A percentile compares a stretch with the other conserved stretches of the same genome.
Evolutionary conservation across 35 echinoderm and acorn worm species (phyloP).

Genomic region (Acanthaster planci): DNA sequence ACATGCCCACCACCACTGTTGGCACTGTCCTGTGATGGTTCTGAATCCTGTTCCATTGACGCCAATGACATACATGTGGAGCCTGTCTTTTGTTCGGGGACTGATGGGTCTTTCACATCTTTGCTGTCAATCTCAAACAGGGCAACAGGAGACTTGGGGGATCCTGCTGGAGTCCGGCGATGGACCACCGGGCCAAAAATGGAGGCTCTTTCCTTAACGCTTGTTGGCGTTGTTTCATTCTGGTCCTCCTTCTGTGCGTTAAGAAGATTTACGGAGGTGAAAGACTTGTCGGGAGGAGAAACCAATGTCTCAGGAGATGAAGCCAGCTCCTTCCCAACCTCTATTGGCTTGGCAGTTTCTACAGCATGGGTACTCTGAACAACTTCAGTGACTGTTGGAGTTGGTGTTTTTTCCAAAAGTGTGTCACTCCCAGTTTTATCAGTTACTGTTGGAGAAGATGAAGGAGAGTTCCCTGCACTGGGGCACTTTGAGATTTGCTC

Average conservation of each 20-base stretch:
- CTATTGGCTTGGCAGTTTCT: neutral
- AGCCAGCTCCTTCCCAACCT: neutral
- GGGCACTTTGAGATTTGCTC: constrained; percentile 55
- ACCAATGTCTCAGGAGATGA: neutral
- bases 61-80: neutral
- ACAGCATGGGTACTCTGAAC: constrained; percentile 9
- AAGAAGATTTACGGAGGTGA: neutral
- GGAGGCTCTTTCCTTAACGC: constrained; percentile 39
- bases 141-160: constrained; percentile 32
- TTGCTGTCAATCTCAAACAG: neutral
- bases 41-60: neutral
- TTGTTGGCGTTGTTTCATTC: neutral
- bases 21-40: constrained; percentile 24
- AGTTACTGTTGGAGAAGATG: neutral
- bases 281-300: neutral
- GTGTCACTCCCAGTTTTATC: neutral
- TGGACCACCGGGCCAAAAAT: constrained; percentile 27
- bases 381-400: neutral
- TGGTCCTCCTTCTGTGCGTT: neutral
- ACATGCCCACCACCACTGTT: neutral
- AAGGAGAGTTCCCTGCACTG: constrained; percentile 21
- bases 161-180: neutral
- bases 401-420: constrained; percentile 14
- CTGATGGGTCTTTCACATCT: neutral
- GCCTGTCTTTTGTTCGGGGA: neutral